A percentile compares a stretch with the other conserved stretches of the same genome.
Evolutionary conservation across 2,888 invertebrate species (phyloP).

Genomic region (Venustoraphidia nigricollis): DNA sequence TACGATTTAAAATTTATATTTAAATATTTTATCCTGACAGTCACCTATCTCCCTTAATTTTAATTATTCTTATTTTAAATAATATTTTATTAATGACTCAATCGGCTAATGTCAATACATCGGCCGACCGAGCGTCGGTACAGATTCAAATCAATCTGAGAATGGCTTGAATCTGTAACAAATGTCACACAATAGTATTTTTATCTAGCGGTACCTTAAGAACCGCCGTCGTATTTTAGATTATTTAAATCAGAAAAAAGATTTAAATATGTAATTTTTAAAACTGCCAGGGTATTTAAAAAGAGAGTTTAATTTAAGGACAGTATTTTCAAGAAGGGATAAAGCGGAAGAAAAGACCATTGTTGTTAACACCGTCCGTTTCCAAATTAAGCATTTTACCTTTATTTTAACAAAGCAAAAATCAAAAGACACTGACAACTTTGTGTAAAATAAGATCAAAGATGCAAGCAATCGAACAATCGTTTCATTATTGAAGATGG

Average conservation of each 20-base stretch:
- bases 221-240: conserved; percentile 3
- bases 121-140: neutral
- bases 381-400: neutral
- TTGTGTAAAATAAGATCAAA: neutral
- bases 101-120: neutral
- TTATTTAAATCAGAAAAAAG: neutral
- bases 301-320: neutral
- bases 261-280: conserved; percentile 10
- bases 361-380: conserved; percentile 1
- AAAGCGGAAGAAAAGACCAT: conserved; percentile 8
- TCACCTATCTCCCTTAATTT: conserved; percentile 26
- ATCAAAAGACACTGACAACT: neutral
- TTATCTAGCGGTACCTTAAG: neutral
- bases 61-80: conserved; percentile 1
- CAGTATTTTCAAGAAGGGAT: conserved; percentile 3
- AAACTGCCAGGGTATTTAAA: conserved; percentile 13
- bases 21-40: conserved; percentile 18
- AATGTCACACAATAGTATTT: conserved; percentile 5
- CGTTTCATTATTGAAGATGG: conserved; percentile 3
- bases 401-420: neutral
- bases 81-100: neutral
- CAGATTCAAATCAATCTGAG: neutral
- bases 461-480: neutral
- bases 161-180: neutral
- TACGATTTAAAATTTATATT: neutral